Evolutionary conservation across 2,797 vertebrate genomes (phyloP).

Genomic region (Pelobates cultripes): DNA sequence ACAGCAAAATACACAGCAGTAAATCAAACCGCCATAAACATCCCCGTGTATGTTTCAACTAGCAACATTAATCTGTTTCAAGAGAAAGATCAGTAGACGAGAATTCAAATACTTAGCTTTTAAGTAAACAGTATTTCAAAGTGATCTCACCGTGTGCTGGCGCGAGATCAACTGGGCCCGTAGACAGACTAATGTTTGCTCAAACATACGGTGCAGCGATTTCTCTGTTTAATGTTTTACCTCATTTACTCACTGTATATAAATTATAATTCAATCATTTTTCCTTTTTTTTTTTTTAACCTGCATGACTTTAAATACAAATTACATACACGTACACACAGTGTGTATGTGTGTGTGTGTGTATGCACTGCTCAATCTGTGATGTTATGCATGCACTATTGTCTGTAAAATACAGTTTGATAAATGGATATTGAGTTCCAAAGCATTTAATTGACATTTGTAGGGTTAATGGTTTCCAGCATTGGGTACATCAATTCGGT

Average conservation of each 20-base stretch:
- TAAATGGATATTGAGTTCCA: too few relatives aligned
- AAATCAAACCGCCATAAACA: constrained; percentile 56
- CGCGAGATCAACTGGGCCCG: constrained; percentile 44
- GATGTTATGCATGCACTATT: too few relatives aligned
- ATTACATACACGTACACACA: constrained; percentile 12
- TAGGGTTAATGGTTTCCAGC: too few relatives aligned
- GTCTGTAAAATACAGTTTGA: too few relatives aligned
- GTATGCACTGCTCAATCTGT: too few relatives aligned
- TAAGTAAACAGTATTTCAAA: constrained; percentile 57
- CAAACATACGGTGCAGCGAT: constrained; percentile 40
- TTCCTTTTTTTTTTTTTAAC: constrained; percentile 13
- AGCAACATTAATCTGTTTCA: constrained; percentile 56
- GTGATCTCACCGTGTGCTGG: constrained; percentile 51
- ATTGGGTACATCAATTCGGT: too few relatives aligned
- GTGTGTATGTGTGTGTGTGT: too few relatives aligned
- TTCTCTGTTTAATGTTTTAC: constrained; percentile 46
- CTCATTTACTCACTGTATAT: constrained; percentile 47
- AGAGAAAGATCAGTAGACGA: constrained; percentile 55
- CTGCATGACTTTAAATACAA: constrained; percentile 6
- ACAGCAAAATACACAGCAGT: constrained; percentile 48
- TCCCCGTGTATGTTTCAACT: constrained; percentile 52
- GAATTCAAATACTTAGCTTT: constrained; percentile 57
- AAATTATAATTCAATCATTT: constrained; percentile 44
- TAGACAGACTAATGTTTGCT: constrained; percentile 50
- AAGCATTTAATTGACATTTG: too few relatives aligned